phyloP scores from a whole-genome alignment of 2,888 invertebrate genomes.

The Rugalucina vietnamica region DNA sequence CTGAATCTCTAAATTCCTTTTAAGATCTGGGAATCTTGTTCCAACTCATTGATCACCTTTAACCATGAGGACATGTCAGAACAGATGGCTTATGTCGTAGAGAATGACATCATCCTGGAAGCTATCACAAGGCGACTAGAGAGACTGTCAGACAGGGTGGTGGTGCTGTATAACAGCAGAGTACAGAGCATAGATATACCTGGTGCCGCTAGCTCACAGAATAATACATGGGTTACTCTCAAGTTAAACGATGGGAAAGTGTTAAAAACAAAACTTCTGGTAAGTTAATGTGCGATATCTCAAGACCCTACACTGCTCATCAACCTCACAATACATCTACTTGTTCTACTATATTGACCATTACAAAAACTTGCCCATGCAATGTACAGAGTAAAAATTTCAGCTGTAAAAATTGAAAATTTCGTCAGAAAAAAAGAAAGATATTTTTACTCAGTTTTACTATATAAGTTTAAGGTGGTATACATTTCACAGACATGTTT shows the following conservation, averaged over 20 bases:
- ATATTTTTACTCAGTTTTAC: no score
- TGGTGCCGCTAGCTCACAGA: conserved; percentile 53
- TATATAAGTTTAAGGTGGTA: no score
- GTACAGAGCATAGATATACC: conserved; percentile 85
- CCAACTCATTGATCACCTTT: conserved; percentile 95
- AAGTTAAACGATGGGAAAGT: conserved; percentile 81
- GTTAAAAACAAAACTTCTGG: conserved; percentile 84
- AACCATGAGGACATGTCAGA: conserved; percentile 89
- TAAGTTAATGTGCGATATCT: conserved; percentile 70
- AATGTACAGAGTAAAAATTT: no score
- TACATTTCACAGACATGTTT: no score
- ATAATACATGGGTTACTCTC: conserved; percentile 80
- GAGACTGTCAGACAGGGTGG: conserved; percentile 86
- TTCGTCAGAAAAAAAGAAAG: no score
- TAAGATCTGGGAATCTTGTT: conserved; percentile 97
- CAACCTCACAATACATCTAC: no score
- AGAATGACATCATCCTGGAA: conserved; percentile 94
- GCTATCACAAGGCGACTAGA: conserved; percentile 87
- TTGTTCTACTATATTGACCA: no score
- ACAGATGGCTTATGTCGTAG: conserved; percentile 95
- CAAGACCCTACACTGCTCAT: neutral
- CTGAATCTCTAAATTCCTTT: no score
- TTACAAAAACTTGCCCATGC: no score
- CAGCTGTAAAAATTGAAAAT: no score
- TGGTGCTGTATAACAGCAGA: conserved; percentile 89